Evolutionary conservation across 2,113 vertebrate genomes (phyloP).

Genomic region (Notothenia coriiceps): DNA sequence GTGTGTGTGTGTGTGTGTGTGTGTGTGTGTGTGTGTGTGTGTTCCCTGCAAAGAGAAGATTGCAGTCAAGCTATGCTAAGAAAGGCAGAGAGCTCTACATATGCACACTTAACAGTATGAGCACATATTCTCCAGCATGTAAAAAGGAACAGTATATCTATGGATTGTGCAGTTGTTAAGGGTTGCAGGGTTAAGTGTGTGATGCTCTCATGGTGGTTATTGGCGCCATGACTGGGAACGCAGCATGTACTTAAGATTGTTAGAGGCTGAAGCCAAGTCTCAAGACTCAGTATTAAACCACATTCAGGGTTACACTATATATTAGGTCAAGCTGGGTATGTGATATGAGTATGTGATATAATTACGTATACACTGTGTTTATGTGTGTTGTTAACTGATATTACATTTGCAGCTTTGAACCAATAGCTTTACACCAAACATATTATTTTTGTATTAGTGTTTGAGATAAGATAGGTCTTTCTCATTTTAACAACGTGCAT

Average conservation of each 20-base stretch:
- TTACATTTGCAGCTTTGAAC: background rate
- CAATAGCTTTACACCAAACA: too few relatives aligned
- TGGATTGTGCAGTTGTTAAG: slow-evolving; percentile 54
- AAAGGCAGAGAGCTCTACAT: slow-evolving; percentile 37
- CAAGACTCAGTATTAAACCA: slow-evolving; percentile 31
- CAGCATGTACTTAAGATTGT: slow-evolving; percentile 60
- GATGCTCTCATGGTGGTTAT: slow-evolving; percentile 57
- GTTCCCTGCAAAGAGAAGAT: slow-evolving; percentile 57
- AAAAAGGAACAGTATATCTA: slow-evolving; percentile 45
- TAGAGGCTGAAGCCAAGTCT: slow-evolving; percentile 47
- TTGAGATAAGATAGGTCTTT: background rate
- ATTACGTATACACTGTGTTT: slow-evolving; percentile 30
- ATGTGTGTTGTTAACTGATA: slow-evolving; percentile 5
- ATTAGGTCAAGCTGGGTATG: slow-evolving; percentile 25
- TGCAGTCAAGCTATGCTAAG: slow-evolving; percentile 36
- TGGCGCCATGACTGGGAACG: slow-evolving; percentile 57
- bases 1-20: slow-evolving; percentile 33
- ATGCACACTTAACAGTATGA: slow-evolving; percentile 24
- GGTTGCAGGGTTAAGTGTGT: slow-evolving; percentile 56
- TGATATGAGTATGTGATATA: slow-evolving; percentile 36
- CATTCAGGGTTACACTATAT: slow-evolving; percentile 53
- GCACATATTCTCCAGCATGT: slow-evolving; percentile 1
- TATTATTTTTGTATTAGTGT: too few relatives aligned
- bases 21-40: slow-evolving; percentile 7
- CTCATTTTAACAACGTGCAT: background rate